These are phyloP conservation scores for Luscinia megarhynchos DNA, from an alignment of 2,797 vertebrate genomes.

Conservation along the genomic window DNA sequence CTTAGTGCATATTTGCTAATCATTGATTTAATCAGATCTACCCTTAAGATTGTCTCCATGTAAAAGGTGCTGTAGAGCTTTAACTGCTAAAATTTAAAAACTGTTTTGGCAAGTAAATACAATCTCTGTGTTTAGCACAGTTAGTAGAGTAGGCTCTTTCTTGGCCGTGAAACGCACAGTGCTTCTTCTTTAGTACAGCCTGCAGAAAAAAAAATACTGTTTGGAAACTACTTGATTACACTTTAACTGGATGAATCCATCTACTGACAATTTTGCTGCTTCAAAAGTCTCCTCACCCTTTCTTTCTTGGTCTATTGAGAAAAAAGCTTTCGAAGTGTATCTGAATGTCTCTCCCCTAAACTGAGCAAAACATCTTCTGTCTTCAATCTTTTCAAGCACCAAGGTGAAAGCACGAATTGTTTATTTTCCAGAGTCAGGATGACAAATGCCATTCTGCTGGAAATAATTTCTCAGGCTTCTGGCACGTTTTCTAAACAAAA, in stretches of 20 bases:
- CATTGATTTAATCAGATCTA: background rate
- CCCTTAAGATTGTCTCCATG: background rate
- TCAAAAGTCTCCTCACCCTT: background rate
- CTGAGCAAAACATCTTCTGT: background rate
- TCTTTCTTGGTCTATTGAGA: background rate
- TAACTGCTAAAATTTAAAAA: background rate
- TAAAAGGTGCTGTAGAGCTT: background rate
- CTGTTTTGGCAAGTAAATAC: background rate
- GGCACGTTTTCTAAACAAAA: background rate
- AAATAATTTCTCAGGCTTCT: background rate
- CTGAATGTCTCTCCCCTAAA: background rate
- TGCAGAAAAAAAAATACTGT: background rate
- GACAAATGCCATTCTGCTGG: slow-evolving; percentile 21
- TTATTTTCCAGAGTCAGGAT: background rate
- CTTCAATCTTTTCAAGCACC: background rate
- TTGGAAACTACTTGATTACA: slow-evolving; percentile 8
- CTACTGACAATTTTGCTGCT: background rate
- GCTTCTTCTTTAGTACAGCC: background rate
- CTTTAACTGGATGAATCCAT: background rate
- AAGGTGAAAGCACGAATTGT: background rate
- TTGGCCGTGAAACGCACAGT: background rate
- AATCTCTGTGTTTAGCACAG: background rate
- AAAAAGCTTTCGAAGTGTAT: background rate
- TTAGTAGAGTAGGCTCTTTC: background rate
- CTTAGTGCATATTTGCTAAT: background rate